Conservation (phyloP, 2,797 vertebrate genomes). For the Myotis daubentonii region DNA sequence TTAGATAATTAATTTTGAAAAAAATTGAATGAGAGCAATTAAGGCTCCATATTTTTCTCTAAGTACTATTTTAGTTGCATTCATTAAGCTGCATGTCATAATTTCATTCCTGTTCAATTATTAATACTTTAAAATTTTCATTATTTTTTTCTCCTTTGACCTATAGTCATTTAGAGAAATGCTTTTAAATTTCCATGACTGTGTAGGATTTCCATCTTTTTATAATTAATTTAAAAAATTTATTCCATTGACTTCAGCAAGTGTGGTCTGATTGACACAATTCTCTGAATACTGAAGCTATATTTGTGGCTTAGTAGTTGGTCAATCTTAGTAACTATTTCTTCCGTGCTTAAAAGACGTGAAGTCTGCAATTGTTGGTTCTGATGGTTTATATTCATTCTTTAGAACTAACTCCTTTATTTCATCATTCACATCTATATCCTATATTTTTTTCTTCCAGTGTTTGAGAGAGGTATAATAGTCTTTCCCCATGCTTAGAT, state of each 20-base stretch:
- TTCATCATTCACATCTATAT: background rate
- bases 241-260: background rate
- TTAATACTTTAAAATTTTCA: slow-evolving; percentile 6
- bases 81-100: background rate
- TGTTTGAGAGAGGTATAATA: background rate
- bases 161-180: slow-evolving; percentile 45
- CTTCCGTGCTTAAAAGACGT: background rate
- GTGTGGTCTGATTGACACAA: background rate
- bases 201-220: background rate
- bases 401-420: background rate
- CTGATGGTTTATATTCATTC: background rate
- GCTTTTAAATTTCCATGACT: slow-evolving; percentile 3
- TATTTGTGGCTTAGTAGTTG: background rate
- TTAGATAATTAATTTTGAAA: slow-evolving; percentile 23
- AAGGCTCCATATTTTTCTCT: background rate
- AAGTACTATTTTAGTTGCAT: background rate
- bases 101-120: slow-evolving; percentile 52
- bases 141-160: slow-evolving; percentile 46
- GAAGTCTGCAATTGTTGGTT: background rate
- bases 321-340: slow-evolving; percentile 33
- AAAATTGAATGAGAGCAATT: slow-evolving; percentile 6
- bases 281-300: background rate
- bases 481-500: background rate
- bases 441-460: background rate
- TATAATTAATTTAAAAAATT: background rate